Percentiles rank a stretch among this genome's conserved stretches.
These are phyloP conservation scores for Ictidomys tridecemlineatus DNA, from an alignment of 2,113 vertebrate species.

Conservation along the genomic window DNA sequence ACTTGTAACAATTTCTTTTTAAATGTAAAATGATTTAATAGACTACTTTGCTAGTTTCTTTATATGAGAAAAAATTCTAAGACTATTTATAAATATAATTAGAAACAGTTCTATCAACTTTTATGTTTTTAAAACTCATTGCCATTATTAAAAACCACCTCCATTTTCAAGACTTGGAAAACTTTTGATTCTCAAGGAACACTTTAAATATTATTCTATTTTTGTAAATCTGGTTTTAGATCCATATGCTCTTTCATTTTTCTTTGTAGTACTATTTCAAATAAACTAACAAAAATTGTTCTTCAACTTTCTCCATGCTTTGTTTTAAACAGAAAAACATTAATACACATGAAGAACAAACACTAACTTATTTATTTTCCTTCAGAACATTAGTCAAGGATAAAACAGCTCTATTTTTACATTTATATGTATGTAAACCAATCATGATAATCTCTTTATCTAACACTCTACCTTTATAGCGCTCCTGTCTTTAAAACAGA, in stretches of 20 bases:
- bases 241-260: slow-evolving; percentile 2
- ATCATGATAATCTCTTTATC: background rate
- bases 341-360: slow-evolving; percentile 11
- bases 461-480: background rate
- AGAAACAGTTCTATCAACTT: slow-evolving; percentile 49
- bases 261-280: slow-evolving; percentile 46
- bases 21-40: slow-evolving; percentile 59
- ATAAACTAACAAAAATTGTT: slow-evolving; percentile 49
- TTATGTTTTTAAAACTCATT: slow-evolving; percentile 44
- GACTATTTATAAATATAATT: background rate
- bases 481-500: background rate
- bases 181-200: slow-evolving; percentile 25
- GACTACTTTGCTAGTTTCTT: slow-evolving; percentile 39
- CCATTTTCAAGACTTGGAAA: slow-evolving; percentile 33
- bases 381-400: slow-evolving; percentile 54
- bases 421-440: background rate
- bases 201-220: slow-evolving; percentile 59
- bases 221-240: slow-evolving; percentile 57
- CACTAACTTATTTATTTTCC: slow-evolving; percentile 15
- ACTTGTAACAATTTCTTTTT: background rate
- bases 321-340: slow-evolving; percentile 51
- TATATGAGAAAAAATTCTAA: background rate
- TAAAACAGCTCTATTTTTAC: background rate
- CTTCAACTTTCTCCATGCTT: slow-evolving; percentile 44
- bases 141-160: slow-evolving; percentile 49